Conservation (phyloP, 2,797 vertebrate species). For the Myotis findleyi region DNA sequence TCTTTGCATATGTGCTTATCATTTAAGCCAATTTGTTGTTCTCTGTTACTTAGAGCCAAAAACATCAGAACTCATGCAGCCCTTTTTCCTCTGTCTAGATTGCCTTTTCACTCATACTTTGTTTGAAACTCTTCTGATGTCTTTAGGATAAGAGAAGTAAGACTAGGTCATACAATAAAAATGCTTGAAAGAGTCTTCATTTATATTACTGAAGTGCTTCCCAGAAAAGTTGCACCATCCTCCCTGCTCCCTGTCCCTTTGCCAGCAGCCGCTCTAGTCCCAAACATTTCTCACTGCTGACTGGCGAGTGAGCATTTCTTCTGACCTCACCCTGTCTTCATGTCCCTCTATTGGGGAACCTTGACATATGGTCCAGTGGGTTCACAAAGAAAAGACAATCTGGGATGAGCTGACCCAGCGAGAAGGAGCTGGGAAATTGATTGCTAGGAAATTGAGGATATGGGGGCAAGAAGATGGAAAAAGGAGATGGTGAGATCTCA, state of each 20-base stretch:
- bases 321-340: neutral
- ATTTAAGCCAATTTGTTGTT: neutral
- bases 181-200: neutral
- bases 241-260: neutral
- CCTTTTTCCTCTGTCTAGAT: neutral
- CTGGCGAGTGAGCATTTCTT: neutral
- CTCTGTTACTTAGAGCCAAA: neutral
- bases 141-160: neutral
- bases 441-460: neutral
- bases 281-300: neutral
- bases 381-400: neutral
- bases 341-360: neutral
- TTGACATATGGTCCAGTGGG: neutral
- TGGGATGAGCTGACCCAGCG: neutral
- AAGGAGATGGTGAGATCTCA: neutral
- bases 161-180: neutral
- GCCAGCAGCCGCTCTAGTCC: neutral
- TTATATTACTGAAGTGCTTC: neutral
- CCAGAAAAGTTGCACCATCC: neutral
- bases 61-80: neutral
- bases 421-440: neutral
- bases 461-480: neutral
- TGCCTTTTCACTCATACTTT: neutral
- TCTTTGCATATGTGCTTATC: neutral
- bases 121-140: neutral